Percentiles rank a stretch among this genome's conserved stretches.
Evolutionary conservation across 2,113 vertebrate species (phyloP).

Genomic region (pig (Sus scrofa)): DNA sequence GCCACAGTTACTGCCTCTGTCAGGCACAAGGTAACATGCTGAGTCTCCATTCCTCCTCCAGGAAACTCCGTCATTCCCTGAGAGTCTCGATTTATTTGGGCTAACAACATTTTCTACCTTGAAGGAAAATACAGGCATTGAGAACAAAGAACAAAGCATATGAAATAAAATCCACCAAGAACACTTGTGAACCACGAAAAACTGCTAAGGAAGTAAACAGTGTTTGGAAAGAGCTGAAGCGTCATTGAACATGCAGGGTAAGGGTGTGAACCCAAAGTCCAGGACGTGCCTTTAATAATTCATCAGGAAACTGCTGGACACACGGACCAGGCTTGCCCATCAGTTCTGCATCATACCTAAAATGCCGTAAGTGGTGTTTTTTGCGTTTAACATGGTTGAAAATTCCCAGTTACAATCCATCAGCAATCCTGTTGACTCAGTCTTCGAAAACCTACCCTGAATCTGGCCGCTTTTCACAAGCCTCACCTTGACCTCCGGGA

Average conservation of each 20-base stretch:
- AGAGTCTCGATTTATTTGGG: slow-evolving; percentile 98
- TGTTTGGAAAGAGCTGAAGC: slow-evolving; percentile 35
- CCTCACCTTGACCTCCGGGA: neutral
- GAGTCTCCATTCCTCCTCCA: slow-evolving; percentile 95
- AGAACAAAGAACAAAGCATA: slow-evolving; percentile 60
- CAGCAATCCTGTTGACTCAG: neutral
- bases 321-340: neutral
- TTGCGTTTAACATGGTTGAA: neutral
- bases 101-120: slow-evolving; percentile 97
- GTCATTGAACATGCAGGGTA: slow-evolving; percentile 36
- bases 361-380: neutral
- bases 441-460: neutral
- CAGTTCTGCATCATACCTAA: neutral
- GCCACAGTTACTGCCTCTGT: slow-evolving; percentile 97
- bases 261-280: neutral
- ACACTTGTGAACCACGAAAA: slow-evolving; percentile 27
- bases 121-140: slow-evolving; percentile 77
- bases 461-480: neutral
- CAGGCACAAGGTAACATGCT: slow-evolving; percentile 97
- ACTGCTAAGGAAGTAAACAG: neutral
- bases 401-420: neutral
- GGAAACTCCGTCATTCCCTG: slow-evolving; percentile 99
- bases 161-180: slow-evolving; percentile 51
- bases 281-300: slow-evolving; percentile 4
- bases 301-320: neutral